A percentile compares a stretch with the other conserved stretches of the same genome.
phyloP scores from a whole-genome alignment of 1,140 invertebrate genomes.

The Coelopa frigida region DNA sequence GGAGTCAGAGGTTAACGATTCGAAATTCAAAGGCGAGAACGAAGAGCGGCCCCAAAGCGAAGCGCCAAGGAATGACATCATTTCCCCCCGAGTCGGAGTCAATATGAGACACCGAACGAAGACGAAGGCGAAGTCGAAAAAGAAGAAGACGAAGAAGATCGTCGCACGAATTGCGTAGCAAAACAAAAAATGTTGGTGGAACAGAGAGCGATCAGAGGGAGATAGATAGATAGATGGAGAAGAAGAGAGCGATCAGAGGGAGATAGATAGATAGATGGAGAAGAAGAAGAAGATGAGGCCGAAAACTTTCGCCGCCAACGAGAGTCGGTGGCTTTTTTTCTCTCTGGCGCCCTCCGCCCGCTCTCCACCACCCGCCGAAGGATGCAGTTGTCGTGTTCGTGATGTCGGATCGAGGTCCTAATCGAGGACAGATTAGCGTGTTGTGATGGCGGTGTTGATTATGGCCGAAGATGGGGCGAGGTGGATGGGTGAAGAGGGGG shows the following conservation, averaged over 20 bases:
- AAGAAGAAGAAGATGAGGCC: background rate
- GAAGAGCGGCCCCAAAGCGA: too few relatives aligned
- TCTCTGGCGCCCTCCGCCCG: too few relatives aligned
- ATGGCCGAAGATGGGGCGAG: background rate
- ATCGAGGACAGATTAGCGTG: background rate
- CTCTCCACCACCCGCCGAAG: conserved; percentile 5
- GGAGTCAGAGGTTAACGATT: too few relatives aligned
- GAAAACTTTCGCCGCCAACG: background rate
- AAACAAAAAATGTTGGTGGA: background rate
- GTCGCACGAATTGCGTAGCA: background rate
- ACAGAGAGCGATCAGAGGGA: background rate
- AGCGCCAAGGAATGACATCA: too few relatives aligned
- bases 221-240: background rate
- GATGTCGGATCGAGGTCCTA: background rate
- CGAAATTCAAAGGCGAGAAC: too few relatives aligned
- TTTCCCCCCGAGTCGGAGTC: too few relatives aligned
- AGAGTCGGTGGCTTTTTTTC: too few relatives aligned
- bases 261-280: background rate
- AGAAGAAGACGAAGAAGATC: conserved; percentile 1
- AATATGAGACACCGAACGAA: too few relatives aligned
- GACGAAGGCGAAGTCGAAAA: background rate
- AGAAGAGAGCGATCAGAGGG: background rate
- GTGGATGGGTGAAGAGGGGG: background rate
- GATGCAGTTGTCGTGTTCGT: background rate
- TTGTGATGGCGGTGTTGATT: background rate